Conservation (phyloP, 2,797 vertebrate species). For the Acrossocheilus wenchowensis region DNA sequence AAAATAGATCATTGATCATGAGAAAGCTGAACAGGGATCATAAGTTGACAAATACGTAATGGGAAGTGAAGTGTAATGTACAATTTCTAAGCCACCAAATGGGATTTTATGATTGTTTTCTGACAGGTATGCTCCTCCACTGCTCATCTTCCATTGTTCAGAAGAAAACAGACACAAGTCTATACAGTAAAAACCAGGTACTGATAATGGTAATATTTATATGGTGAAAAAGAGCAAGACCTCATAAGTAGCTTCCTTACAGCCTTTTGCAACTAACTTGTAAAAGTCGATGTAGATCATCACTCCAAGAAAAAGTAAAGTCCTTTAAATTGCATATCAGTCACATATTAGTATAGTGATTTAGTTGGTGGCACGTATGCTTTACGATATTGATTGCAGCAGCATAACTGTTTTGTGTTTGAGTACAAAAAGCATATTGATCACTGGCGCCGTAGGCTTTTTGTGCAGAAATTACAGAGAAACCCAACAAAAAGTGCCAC, state of each 20-base stretch:
- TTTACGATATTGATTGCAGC: conserved; percentile 56
- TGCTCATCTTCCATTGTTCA: not conserved
- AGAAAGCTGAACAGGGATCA: not conserved
- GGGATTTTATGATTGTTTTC: not conserved
- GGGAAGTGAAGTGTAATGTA: not conserved
- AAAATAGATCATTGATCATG: not conserved
- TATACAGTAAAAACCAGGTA: not conserved
- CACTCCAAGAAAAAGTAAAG: conserved; percentile 63
- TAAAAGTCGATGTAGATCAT: conserved; percentile 61
- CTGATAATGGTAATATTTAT: not conserved
- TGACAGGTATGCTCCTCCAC: not conserved
- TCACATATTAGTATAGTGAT: conserved; percentile 51
- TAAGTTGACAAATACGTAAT: not conserved
- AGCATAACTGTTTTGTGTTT: conserved; percentile 51
- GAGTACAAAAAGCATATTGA: conserved; percentile 36
- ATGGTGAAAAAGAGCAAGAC: not conserved
- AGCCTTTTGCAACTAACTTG: not conserved
- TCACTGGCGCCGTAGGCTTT: conserved; percentile 28
- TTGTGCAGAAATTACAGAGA: conserved; percentile 23
- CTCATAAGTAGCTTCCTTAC: not conserved
- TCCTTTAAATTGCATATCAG: conserved; percentile 53
- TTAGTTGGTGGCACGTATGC: conserved; percentile 69
- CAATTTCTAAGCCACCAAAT: not conserved
- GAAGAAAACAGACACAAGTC: not conserved
- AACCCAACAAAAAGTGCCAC: not conserved